Conservation (phyloP, 1,140 invertebrate genomes). For the Cephus cinctus region DNA sequence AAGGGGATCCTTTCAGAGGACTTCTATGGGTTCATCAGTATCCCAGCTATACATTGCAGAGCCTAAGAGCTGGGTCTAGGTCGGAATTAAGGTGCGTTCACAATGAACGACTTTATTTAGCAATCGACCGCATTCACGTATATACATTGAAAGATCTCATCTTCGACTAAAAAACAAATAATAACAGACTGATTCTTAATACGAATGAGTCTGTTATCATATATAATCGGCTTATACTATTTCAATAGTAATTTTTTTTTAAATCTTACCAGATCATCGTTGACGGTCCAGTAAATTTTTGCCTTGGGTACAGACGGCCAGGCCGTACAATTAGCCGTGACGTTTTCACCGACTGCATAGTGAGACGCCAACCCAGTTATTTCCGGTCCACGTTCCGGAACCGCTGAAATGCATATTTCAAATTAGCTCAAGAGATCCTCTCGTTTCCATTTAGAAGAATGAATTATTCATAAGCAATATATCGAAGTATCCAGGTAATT, state of each 20-base stretch:
- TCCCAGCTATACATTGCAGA: no score
- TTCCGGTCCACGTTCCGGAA: constrained; percentile 37
- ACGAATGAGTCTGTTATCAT: background rate
- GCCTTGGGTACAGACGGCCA: constrained; percentile 46
- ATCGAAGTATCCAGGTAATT: no score
- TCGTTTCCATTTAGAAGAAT: background rate
- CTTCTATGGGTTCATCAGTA: no score
- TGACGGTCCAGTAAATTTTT: constrained; percentile 48
- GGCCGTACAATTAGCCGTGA: constrained; percentile 46
- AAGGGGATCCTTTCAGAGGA: no score
- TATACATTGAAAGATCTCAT: constrained; percentile 18
- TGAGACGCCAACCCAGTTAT: constrained; percentile 37
- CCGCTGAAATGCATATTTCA: constrained; percentile 25
- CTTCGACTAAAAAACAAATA: constrained; percentile 14
- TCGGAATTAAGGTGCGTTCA: constrained; percentile 18
- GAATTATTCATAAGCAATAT: constrained; percentile 6
- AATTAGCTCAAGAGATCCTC: background rate
- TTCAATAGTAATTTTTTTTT: constrained; percentile 1
- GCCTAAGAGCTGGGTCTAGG: no score
- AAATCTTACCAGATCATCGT: constrained; percentile 43
- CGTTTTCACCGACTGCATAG: constrained; percentile 43
- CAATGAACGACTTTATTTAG: constrained; percentile 12
- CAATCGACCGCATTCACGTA: constrained; percentile 14
- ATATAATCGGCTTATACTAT: constrained; percentile 5
- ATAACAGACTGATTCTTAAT: background rate